phyloP scores from a whole-genome alignment of 2,113 vertebrate species.

The Hassar affinis region DNA sequence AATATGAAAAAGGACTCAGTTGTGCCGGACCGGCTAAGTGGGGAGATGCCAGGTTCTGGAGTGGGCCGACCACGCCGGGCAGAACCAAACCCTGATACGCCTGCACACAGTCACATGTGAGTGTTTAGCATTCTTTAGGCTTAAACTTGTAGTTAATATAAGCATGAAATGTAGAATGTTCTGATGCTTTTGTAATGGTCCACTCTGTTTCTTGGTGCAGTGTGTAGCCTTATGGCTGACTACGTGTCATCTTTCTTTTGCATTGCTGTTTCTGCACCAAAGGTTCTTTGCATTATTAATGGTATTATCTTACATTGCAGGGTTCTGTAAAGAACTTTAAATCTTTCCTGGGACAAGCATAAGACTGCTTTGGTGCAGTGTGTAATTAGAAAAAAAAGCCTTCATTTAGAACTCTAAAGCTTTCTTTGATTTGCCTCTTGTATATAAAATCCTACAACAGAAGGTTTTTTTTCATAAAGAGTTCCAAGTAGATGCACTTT shows the following conservation, averaged over 20 bases:
- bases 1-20: conserved; percentile 81
- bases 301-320: neutral
- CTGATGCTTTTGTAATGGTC: neutral
- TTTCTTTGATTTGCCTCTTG: neutral
- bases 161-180: neutral
- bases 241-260: neutral
- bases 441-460: neutral
- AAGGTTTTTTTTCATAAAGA: neutral
- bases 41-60: conserved; percentile 73
- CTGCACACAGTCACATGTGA: conserved; percentile 73
- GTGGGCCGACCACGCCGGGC: conserved; percentile 68
- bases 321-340: neutral
- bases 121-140: conserved; percentile 9
- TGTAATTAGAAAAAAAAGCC: neutral
- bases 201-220: neutral
- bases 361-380: neutral
- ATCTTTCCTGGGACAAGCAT: neutral
- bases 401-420: neutral
- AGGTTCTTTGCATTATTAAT: neutral
- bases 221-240: neutral
- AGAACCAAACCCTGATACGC: conserved; percentile 68
- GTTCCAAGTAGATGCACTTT: neutral
- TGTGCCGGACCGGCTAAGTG: conserved; percentile 80
- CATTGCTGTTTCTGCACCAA: neutral
- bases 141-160: neutral